These are phyloP conservation scores for Helarctos malayanus DNA, from an alignment of 2,797 vertebrate genomes.

Conservation along the genomic window DNA sequence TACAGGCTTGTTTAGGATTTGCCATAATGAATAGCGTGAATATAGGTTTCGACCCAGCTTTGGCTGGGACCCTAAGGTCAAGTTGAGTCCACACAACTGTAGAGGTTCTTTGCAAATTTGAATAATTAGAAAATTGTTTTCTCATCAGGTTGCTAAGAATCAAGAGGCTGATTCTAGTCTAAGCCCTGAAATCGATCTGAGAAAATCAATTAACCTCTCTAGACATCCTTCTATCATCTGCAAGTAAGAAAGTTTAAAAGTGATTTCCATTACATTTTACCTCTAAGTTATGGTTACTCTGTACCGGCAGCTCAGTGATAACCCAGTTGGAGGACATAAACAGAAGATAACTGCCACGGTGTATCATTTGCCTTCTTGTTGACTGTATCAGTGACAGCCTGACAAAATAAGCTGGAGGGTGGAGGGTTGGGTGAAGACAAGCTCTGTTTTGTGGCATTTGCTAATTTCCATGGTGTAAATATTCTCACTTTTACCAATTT, in stretches of 20 bases:
- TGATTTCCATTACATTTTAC: not conserved
- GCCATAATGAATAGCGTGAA: not conserved
- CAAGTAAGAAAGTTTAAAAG: not conserved
- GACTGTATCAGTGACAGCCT: not conserved
- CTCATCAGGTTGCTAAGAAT: not conserved
- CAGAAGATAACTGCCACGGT: not conserved
- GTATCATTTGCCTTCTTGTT: not conserved
- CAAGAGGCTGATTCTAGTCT: not conserved
- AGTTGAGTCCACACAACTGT: not conserved
- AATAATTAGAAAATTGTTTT: slow-evolving; percentile 20
- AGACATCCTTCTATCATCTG: not conserved
- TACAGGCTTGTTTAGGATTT: not conserved
- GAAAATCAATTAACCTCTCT: not conserved
- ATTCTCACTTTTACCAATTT: not conserved
- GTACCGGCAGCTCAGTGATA: not conserved
- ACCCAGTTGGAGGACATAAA: not conserved
- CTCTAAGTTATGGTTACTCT: not conserved
- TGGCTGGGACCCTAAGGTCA: not conserved
- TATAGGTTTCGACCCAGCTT: not conserved
- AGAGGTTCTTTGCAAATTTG: not conserved
- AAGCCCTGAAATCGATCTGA: not conserved
- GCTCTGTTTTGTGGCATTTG: not conserved
- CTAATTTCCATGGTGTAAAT: not conserved
- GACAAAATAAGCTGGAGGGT: not conserved
- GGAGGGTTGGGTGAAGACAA: not conserved